Evolutionary conservation across 2,888 invertebrate species (phyloP), one percentile per base, ranked within the genome.

Genomic region (Dione juno): DNA sequence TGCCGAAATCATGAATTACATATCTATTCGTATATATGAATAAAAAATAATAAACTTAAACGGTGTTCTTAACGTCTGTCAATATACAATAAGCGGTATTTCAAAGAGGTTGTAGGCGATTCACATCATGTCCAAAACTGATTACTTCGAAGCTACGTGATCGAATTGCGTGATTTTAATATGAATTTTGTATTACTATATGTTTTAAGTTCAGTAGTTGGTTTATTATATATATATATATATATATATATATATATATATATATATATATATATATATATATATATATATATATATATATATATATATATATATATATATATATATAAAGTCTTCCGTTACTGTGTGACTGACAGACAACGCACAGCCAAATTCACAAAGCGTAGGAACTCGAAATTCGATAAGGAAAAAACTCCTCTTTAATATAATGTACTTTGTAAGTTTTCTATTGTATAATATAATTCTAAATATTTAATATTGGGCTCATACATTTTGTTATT

Each of bases 121-220:
- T 61, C 61, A 28, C 61, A 35, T 61, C 61, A 45, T 45, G 59
- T 59, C 43, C 45, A 61, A 61, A 28, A 64, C 64, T 64, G 64
- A 64, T 64, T 64, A 64, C 52, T 40, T 48, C 64, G 64, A 64
- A 64, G 9, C 16, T 64, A 64, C 64, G 64, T 64, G 64, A 64
- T 19, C 48, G 37, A 40, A 37, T 50, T 64, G 40, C 64, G 16
- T 64, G 37, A 64, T 40, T 21, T 37, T 35, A 37, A 61, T 45
- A 61, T 45, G 6, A n/a, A 61, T 28, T 21, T 7, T n/a, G 43
- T 45, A 28, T 45, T 35, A 57, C 37, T 57, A 57, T 57, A 13
- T 40, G 1, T 58, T 1, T 16, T 37, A 16, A 3, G 16, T 58
- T 16, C 7, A 16, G 14, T 13, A 5, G 7, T 52, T 52, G 1